phyloP scores from a whole-genome alignment of 2,888 invertebrate genomes.

The Oegoconia quadripuncta region DNA sequence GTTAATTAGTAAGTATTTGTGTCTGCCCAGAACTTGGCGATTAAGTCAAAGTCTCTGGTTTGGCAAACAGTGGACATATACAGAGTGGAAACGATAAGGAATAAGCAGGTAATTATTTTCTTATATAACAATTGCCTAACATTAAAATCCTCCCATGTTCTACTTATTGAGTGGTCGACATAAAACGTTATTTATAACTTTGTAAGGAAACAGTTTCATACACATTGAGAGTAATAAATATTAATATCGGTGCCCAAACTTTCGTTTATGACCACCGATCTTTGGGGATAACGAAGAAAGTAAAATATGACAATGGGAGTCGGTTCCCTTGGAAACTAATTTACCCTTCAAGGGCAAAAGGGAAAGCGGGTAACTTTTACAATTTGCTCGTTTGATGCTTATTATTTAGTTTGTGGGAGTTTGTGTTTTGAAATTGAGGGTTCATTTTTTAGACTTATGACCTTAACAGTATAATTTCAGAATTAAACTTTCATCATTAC shows the following conservation, averaged over 20 bases:
- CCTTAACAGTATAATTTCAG: no score
- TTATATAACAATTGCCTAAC: no score
- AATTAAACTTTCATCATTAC: no score
- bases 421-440: conserved; percentile 20
- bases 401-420: conserved; percentile 20
- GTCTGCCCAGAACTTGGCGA: no score
- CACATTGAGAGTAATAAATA: conserved; percentile 65
- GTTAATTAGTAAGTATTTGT: no score
- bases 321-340: conserved; percentile 40
- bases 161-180: conserved; percentile 63
- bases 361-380: conserved; percentile 28
- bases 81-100: no score
- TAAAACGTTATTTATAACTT: conserved; percentile 71
- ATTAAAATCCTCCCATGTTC: conserved; percentile 57
- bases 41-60: no score
- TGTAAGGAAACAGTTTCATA: conserved; percentile 56
- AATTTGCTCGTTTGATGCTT: conserved; percentile 24
- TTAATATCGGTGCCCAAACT: conserved; percentile 60
- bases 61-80: no score
- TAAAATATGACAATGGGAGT: conserved; percentile 41
- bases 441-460: no score
- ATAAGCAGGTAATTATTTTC: no score
- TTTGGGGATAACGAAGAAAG: conserved; percentile 37
- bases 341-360: conserved; percentile 33
- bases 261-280: conserved; percentile 54